Conservation (phyloP, 2,888 invertebrate species). For the Rhamnusium bicolor region DNA sequence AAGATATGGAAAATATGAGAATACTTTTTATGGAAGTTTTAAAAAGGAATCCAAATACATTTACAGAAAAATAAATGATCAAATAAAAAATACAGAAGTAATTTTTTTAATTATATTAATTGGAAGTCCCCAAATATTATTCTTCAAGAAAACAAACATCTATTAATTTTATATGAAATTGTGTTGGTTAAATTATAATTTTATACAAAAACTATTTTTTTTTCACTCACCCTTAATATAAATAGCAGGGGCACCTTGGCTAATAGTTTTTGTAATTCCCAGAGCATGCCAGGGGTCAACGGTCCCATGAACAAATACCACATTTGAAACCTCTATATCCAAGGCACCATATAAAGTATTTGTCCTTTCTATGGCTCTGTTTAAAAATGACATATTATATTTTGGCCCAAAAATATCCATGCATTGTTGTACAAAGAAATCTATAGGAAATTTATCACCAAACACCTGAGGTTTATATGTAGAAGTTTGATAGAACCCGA, state of each 20-base stretch:
- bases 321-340: constrained; percentile 79
- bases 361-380: constrained; percentile 78
- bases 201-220: background rate
- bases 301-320: constrained; percentile 90
- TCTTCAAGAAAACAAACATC: too few species aligned
- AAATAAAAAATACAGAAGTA: too few species aligned
- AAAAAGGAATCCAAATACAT: too few species aligned
- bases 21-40: too few species aligned
- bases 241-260: constrained; percentile 78
- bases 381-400: constrained; percentile 78
- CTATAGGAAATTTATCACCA: constrained; percentile 82
- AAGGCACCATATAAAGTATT: constrained; percentile 88
- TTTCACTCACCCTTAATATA: constrained; percentile 78
- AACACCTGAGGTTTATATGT: constrained; percentile 78
- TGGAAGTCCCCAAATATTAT: too few species aligned
- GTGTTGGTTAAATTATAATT: too few species aligned
- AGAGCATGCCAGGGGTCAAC: constrained; percentile 92
- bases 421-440: constrained; percentile 88
- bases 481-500: constrained; percentile 95
- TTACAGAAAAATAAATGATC: too few species aligned
- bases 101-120: too few species aligned
- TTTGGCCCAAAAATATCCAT: constrained; percentile 86
- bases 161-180: too few species aligned
- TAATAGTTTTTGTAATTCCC: constrained; percentile 77
- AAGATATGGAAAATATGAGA: too few species aligned